Evolutionary conservation across 1,140 invertebrate genomes (phyloP), one percentile per base, ranked within the genome.

Genomic region (Agraylea sexmaculata): DNA sequence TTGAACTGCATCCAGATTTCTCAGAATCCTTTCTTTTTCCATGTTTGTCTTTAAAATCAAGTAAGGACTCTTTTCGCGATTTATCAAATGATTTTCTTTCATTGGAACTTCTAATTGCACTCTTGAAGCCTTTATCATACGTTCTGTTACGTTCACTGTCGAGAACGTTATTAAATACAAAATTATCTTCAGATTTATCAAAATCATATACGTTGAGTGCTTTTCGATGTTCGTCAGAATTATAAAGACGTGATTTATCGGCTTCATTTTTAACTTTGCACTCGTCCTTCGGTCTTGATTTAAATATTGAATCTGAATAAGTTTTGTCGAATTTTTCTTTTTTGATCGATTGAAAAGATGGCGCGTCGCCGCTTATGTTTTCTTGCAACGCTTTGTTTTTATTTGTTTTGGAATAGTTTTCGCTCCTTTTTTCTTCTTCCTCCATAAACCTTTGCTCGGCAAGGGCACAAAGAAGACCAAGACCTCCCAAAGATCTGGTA

Each of bases 381-480:
- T 36, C 36, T 52, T 45, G 31, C 54, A 51, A 25, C 17, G 27
- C 40, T 57, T 40, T 53, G 49, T 51, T 12, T 35, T 36, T 28
- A 36, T 45, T 16, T 39, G 34, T 11, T 17, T 22, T 42, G 36
- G 19, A 35, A 49, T 51, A 40, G 42, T 49, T 39, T 45, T 31
- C 33, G 49, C 38, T 57, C 30, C 52, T 52, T 17, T 71, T 69
- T 11, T 59, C 70, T 3, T 67, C 73, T 58, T 86, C 81, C 52
- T 86, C 83, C 60, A 81, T 74, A 41, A 86, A 79, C 38, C 83
- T 70, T 52, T 88, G 84, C 53, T 89, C 85, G 0, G 86, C 87
- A 17, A 90, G 59, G 1, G 84, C 84, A 58, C 87, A 90, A 3
- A 91, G 57, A 17, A 91, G 58, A 39, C 82, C 81, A 16, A 91